A percentile compares a stretch with the other conserved stretches of the same genome.
Conservation (phyloP, 1,140 invertebrate genomes). For the Venturia canescens region DNA sequence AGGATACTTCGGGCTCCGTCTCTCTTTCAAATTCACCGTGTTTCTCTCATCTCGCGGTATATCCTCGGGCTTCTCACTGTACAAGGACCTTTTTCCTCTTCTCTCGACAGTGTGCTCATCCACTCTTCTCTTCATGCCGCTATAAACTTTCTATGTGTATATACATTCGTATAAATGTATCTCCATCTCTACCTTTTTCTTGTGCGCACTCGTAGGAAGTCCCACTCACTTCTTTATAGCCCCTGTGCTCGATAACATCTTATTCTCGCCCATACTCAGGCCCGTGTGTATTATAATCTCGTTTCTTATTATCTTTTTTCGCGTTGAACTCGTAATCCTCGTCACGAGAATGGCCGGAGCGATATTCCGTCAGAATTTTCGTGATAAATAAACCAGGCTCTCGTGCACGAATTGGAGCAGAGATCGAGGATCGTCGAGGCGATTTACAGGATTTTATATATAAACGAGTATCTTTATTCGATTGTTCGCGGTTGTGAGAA, state of each 20-base stretch:
- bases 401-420: too few species aligned
- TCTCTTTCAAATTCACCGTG: background rate
- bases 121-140: slow-evolving; percentile 45
- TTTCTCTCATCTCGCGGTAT: slow-evolving; percentile 59
- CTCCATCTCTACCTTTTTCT: slow-evolving; percentile 32
- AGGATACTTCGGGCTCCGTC: slow-evolving; percentile 71
- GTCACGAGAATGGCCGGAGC: too few species aligned
- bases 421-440: too few species aligned
- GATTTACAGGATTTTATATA: too few species aligned
- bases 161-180: background rate
- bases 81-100: slow-evolving; percentile 72
- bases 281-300: background rate
- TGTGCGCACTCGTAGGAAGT: slow-evolving; percentile 39
- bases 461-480: too few species aligned
- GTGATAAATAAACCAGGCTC: too few species aligned
- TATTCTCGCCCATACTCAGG: background rate
- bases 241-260: slow-evolving; percentile 12
- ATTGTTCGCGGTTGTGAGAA: too few species aligned
- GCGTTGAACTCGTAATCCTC: too few species aligned
- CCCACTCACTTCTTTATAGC: slow-evolving; percentile 25
- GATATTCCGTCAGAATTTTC: too few species aligned
- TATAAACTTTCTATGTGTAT: slow-evolving; percentile 6
- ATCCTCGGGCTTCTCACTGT: slow-evolving; percentile 70
- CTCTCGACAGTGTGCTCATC: slow-evolving; percentile 55
- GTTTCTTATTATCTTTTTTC: background rate